Evolutionary conservation across 2,113 vertebrate genomes (phyloP).

Genomic region (Poicephalus gulielmi): DNA sequence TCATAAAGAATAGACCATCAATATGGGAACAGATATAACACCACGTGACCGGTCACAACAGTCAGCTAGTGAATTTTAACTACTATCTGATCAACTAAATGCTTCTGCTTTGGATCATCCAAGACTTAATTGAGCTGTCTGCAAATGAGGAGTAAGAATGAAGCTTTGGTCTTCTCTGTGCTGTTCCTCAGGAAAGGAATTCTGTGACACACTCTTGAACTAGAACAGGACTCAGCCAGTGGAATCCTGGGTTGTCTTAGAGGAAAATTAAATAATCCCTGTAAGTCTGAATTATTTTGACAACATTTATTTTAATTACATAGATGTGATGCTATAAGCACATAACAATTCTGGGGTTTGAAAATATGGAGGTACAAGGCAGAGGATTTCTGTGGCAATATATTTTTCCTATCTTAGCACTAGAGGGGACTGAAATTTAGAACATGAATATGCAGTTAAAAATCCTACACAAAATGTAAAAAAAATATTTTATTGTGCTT

Average conservation of each 20-base stretch:
- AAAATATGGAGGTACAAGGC: neutral
- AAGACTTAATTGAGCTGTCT: neutral
- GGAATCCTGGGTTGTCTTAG: neutral
- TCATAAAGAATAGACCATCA: slow-evolving; percentile 31
- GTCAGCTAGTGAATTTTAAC: neutral
- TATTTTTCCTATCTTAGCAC: neutral
- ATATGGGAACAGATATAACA: slow-evolving; percentile 9
- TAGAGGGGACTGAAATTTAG: neutral
- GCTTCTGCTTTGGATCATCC: neutral
- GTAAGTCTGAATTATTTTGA: neutral
- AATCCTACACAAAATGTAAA: slow-evolving; percentile 1
- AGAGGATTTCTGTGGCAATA: neutral
- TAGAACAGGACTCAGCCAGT: neutral
- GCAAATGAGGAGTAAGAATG: neutral
- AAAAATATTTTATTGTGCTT: slow-evolving; percentile 25
- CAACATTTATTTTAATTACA: neutral
- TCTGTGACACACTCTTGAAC: neutral
- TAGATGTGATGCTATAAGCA: neutral
- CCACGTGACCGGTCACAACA: neutral
- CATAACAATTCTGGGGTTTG: neutral
- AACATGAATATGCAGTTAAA: slow-evolving; percentile 27
- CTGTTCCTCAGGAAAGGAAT: neutral
- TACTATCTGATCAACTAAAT: neutral
- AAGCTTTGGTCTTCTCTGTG: neutral
- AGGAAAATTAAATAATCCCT: neutral